Evolutionary conservation across 2,113 vertebrate species (phyloP), one percentile per base, ranked within the genome.

Genomic region (Himantopus leucocephalus): DNA sequence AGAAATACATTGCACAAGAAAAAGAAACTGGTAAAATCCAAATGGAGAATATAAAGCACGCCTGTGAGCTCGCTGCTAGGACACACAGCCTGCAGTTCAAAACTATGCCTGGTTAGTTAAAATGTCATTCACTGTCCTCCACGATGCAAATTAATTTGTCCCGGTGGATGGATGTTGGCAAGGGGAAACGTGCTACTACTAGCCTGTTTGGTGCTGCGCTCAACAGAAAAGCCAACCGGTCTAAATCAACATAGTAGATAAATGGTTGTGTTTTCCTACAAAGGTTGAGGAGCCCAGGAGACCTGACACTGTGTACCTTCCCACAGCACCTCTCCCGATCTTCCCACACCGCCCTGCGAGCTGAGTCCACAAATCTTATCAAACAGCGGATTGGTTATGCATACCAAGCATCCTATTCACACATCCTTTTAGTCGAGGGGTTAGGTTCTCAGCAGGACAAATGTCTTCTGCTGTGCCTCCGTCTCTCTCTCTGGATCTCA

Each of bases 41-140:
- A 88, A 60, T 5, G 24, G 58, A 60, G 78, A 68, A 59, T 26
- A 85, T 50, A 84, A 85, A 91, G 92, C 56, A n/a, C 82, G 21
- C 21, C 50, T 72, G 71, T 85, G 60, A 91, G 75, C 62, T 90
- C 2, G 78, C 88, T 93, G 85, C 94, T 90, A 95, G 81, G 94
- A 93, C 91, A 92, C 66, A 0, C 52, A 92, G 81, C n/a, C 43
- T 59, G 60, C 48, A 41, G 66, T 71, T 81, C 66, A 50, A 58
- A 91, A 85, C 81, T 88, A 56, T 87, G 73, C 88, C 73, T 58
- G 32, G 34, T 58, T 39, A 58, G 47, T 66, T 89, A 73, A 88
- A 84, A 84, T 71, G 85, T 76, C 68, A 35, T 35, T 84, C 53
- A 35, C 45, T 70, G 60, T 58, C 70, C 50, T 88, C 75, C 93